phyloP scores from a whole-genome alignment of 2,888 invertebrate genomes.

The Pseudeuparius sepicola region DNA sequence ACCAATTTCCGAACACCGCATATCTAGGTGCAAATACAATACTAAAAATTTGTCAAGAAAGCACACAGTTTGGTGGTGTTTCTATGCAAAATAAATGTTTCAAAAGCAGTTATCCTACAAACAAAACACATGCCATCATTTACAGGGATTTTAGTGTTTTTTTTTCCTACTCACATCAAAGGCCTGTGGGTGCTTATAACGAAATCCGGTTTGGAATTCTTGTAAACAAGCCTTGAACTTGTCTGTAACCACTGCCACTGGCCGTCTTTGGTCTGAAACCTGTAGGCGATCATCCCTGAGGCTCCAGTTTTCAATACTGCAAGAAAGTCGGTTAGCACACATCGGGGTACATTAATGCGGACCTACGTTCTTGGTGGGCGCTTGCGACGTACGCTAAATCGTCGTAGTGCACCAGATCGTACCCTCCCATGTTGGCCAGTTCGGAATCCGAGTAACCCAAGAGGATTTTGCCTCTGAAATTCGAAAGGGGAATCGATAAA shows the following conservation, averaged over 20 bases:
- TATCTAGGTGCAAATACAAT: no score
- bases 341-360: slow-evolving; percentile 6
- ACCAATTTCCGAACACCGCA: no score
- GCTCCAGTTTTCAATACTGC: slow-evolving; percentile 97
- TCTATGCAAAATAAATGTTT: no score
- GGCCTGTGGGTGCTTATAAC: slow-evolving; percentile 98
- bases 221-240: slow-evolving; percentile 92
- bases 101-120: no score
- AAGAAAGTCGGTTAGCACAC: slow-evolving; percentile 27
- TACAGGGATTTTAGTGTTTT: not conserved
- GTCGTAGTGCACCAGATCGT: slow-evolving; percentile 95
- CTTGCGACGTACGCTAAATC: slow-evolving; percentile 96
- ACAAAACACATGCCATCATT: no score
- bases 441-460: slow-evolving; percentile 90
- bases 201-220: slow-evolving; percentile 98
- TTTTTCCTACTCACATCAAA: slow-evolving; percentile 70
- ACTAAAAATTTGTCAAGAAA: no score
- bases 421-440: slow-evolving; percentile 87
- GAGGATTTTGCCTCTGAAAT: slow-evolving; percentile 80
- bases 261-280: slow-evolving; percentile 88
- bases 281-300: slow-evolving; percentile 97
- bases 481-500: slow-evolving; percentile 9
- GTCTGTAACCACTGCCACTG: slow-evolving; percentile 99
- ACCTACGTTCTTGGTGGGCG: slow-evolving; percentile 98
- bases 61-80: no score